phyloP scores from a whole-genome alignment of 2,797 vertebrate species.

The Balearica regulorum region DNA sequence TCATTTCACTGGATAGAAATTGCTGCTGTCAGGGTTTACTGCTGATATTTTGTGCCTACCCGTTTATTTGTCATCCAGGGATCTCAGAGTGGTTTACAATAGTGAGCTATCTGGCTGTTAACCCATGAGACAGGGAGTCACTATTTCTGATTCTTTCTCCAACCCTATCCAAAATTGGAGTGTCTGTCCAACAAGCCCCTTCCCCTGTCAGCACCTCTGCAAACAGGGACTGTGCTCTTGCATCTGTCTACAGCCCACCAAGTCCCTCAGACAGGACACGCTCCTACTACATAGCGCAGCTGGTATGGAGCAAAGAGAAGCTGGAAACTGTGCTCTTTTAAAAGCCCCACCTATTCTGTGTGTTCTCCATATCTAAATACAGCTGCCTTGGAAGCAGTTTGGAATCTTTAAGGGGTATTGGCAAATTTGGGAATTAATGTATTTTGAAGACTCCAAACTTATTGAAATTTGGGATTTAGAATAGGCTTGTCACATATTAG shows the following conservation, averaged over 20 bases:
- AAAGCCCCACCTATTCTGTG: background rate
- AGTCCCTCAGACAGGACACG: background rate
- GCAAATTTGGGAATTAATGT: background rate
- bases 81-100: background rate
- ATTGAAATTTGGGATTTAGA: background rate
- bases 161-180: background rate
- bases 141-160: background rate
- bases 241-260: background rate
- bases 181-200: background rate
- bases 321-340: background rate
- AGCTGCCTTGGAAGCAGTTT: background rate
- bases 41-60: background rate
- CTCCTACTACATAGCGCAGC: background rate
- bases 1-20: background rate
- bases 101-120: background rate
- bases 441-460: background rate
- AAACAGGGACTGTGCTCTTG: background rate
- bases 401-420: too few species aligned
- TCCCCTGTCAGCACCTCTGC: background rate
- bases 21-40: background rate
- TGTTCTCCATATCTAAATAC: background rate
- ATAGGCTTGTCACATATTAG: background rate
- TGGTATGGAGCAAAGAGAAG: background rate
- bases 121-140: background rate
- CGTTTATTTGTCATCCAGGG: background rate